Conservation (phyloP, 2,888 invertebrate species). For the Papilio elwesi region DNA sequence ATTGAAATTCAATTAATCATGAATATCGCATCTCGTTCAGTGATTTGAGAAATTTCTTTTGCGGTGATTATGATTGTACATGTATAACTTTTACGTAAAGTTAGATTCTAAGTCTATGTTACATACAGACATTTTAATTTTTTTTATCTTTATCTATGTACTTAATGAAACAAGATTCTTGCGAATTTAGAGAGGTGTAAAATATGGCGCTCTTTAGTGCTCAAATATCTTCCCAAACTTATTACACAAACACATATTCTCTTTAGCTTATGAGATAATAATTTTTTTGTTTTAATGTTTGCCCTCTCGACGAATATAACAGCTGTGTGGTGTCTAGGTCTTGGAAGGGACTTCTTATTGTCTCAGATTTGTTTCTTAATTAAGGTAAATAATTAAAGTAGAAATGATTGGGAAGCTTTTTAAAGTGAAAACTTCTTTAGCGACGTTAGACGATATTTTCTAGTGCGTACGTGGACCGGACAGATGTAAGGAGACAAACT, state of each 20-base stretch:
- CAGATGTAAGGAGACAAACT: no score
- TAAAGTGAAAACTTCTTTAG: no score
- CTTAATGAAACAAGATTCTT: slow-evolving; percentile 28
- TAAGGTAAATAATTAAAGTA: not conserved
- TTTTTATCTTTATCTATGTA: not conserved
- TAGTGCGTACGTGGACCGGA: no score
- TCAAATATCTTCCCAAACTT: slow-evolving; percentile 23
- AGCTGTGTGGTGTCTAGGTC: not conserved
- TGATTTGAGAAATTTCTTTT: no score
- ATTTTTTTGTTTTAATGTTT: slow-evolving; percentile 8
- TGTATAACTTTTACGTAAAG: no score
- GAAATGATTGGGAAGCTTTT: not conserved
- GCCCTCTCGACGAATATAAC: not conserved
- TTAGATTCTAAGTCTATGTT: not conserved
- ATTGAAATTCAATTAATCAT: no score
- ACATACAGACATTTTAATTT: not conserved
- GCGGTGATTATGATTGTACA: no score
- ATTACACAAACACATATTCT: slow-evolving; percentile 26
- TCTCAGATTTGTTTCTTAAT: not conserved
- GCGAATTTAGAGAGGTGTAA: slow-evolving; percentile 27
- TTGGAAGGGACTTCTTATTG: not conserved
- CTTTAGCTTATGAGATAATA: slow-evolving; percentile 19
- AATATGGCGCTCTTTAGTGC: slow-evolving; percentile 19
- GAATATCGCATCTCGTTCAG: no score
- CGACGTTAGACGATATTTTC: no score